Evolutionary conservation across 2,113 vertebrate species (phyloP).

Genomic region (Cromileptes altivelis): DNA sequence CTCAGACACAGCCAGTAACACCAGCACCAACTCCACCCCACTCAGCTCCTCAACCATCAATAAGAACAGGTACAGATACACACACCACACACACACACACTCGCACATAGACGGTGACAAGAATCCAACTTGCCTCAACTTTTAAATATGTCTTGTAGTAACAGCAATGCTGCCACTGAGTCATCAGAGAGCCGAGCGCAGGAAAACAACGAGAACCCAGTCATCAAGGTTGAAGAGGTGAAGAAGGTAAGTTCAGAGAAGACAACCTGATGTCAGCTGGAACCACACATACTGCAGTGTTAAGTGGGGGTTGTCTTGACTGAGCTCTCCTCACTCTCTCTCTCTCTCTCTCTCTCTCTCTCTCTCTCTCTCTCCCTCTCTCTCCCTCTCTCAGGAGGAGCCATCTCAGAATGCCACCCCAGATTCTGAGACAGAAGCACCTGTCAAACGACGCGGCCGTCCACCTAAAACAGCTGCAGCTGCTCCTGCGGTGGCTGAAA

Average conservation of each 20-base stretch:
- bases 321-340: neutral
- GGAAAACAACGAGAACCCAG: slow-evolving; percentile 97
- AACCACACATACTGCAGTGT: neutral
- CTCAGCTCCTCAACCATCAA: slow-evolving; percentile 89
- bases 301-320: neutral
- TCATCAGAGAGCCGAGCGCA: slow-evolving; percentile 90
- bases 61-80: slow-evolving; percentile 89
- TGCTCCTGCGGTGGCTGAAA: slow-evolving; percentile 81
- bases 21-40: slow-evolving; percentile 90
- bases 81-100: neutral
- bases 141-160: neutral
- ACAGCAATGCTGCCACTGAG: slow-evolving; percentile 89
- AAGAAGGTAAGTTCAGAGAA: slow-evolving; percentile 87
- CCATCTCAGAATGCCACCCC: slow-evolving; percentile 67
- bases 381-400: slow-evolving; percentile 58
- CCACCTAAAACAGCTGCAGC: slow-evolving; percentile 85
- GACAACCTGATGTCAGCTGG: neutral
- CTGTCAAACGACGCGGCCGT: slow-evolving; percentile 77
- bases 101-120: neutral
- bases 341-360: neutral
- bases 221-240: slow-evolving; percentile 89
- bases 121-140: neutral
- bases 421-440: slow-evolving; percentile 81
- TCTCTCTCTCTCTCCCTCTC: neutral
- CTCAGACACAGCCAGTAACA: slow-evolving; percentile 89